These are phyloP conservation scores for Euplexia lucipara DNA, from an alignment of 2,888 invertebrate species.

Conservation along the genomic window DNA sequence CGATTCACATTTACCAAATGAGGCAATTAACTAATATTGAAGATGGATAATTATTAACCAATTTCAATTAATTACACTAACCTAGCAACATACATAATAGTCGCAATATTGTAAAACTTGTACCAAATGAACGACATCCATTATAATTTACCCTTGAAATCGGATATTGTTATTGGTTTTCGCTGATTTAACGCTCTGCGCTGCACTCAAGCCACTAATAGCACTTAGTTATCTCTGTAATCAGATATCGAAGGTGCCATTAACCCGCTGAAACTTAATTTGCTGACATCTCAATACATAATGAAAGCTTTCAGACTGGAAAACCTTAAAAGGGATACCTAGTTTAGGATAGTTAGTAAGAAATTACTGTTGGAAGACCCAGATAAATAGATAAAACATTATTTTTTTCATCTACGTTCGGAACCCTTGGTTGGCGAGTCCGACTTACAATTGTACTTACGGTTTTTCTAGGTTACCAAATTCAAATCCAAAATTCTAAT, in stretches of 20 bases:
- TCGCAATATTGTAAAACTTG: too few relatives aligned
- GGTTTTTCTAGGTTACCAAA: too few relatives aligned
- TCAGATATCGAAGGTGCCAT: slow-evolving; percentile 44
- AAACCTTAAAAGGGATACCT: neutral
- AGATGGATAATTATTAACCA: too few relatives aligned
- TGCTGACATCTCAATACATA: slow-evolving; percentile 33
- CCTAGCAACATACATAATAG: too few relatives aligned
- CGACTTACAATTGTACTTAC: too few relatives aligned
- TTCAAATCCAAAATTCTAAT: too few relatives aligned
- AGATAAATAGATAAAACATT: too few relatives aligned
- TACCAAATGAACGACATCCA: neutral
- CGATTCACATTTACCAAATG: too few relatives aligned
- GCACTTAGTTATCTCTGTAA: slow-evolving; percentile 54
- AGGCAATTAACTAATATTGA: too few relatives aligned
- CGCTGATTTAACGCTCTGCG: slow-evolving; percentile 9
- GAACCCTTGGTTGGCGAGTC: too few relatives aligned
- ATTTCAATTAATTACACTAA: too few relatives aligned
- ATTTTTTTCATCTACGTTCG: too few relatives aligned
- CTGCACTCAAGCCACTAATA: slow-evolving; percentile 55
- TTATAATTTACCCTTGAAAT: slow-evolving; percentile 14
- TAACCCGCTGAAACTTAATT: slow-evolving; percentile 44
- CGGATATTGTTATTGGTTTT: slow-evolving; percentile 49
- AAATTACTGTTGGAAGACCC: neutral
- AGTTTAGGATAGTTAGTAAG: neutral
- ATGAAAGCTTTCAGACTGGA: slow-evolving; percentile 33